Evolutionary conservation across 1,140 invertebrate genomes (phyloP), one percentile per base, ranked within the genome.

Genomic region (Onthophagus taurus): DNA sequence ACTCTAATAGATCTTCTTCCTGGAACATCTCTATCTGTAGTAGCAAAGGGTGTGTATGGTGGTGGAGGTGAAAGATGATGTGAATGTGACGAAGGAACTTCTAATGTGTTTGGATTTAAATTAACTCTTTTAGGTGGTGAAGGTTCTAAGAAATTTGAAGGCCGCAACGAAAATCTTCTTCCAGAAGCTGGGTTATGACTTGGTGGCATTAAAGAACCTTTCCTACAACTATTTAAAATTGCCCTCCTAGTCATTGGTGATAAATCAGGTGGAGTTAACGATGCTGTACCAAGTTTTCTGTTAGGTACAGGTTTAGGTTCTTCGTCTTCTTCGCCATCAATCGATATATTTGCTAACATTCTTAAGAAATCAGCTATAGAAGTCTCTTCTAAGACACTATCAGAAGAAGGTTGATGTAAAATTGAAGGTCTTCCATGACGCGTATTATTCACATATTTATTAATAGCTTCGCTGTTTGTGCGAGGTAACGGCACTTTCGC

Each of bases 361-460:
- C 82, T 66, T 11, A 85, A 66, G 14, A 86, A 72, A 63, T 86
- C 83, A 2, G 81, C 81, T 8, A 86, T 64, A 13, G 80, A 84
- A 1, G 83, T 86, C 52, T 84, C 76, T 65, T 86, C 83, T 30
- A 85, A 62, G 16, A 85, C 66, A 55, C 73, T 71, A 14, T 75
- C 73, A 14, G 70, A 65, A n/a, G n/a, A n/a, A n/a, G n/a, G n/a
- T n/a, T n/a, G n/a, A 31, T 74, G 74, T 41, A 75, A 75, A 14
- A 74, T 54, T 47, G 73, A 76, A 2, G 60, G 63, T 34, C 73
- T 66, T 23, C 74, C 59, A 41, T 33, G 26, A 42, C 33, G 37
- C 34, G 51, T 36, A 37, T 52, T 46, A 1, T 45, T 24, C 12
- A 47, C 9, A 38, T 58, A 30, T 31, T 44, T 11, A 38, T 52